These are phyloP conservation scores for Drosophila insularis DNA, from an alignment of 1,140 invertebrate genomes.

Conservation along the genomic window DNA sequence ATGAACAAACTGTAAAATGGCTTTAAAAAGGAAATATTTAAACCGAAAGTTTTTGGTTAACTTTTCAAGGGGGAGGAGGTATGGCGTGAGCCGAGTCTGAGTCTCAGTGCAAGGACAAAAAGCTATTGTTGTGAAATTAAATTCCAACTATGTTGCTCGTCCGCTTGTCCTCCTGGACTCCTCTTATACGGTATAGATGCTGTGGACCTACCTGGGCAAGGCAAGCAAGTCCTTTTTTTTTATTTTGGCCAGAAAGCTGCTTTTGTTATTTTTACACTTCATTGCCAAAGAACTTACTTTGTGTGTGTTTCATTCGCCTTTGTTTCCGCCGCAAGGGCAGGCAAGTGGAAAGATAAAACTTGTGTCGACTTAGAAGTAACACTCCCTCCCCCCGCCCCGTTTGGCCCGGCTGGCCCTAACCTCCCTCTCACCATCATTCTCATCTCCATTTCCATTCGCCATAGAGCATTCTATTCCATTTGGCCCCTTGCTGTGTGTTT, in stretches of 20 bases:
- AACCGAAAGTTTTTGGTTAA: slow-evolving; percentile 57
- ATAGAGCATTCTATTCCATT: not conserved
- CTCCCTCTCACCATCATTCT: slow-evolving; percentile 1
- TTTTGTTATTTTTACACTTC: slow-evolving; percentile 67
- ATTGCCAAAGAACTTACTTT: slow-evolving; percentile 65
- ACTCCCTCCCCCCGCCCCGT: not conserved
- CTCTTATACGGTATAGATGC: not conserved
- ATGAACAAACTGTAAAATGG: slow-evolving; percentile 21
- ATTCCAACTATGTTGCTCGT: slow-evolving; percentile 51
- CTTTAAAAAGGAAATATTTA: slow-evolving; percentile 59
- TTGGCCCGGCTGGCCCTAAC: too few species aligned
- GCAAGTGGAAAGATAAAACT: slow-evolving; percentile 65
- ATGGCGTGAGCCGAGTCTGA: not conserved
- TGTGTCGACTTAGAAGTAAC: slow-evolving; percentile 42
- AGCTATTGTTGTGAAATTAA: slow-evolving; percentile 62
- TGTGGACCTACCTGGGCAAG: slow-evolving; percentile 18
- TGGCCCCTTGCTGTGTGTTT: slow-evolving; percentile 2
- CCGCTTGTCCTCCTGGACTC: slow-evolving; percentile 20
- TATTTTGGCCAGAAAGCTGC: slow-evolving; percentile 41
- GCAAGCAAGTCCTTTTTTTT: slow-evolving; percentile 7
- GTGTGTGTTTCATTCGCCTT: slow-evolving; percentile 45
- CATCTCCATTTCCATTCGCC: slow-evolving; percentile 24
- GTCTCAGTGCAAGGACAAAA: slow-evolving; percentile 20
- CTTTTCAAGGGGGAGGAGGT: slow-evolving; percentile 16
- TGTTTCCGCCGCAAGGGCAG: slow-evolving; percentile 53